Base-by-base conservation (phyloP, 2,113 vertebrate species). In the Bubo scandiacus region DNA sequence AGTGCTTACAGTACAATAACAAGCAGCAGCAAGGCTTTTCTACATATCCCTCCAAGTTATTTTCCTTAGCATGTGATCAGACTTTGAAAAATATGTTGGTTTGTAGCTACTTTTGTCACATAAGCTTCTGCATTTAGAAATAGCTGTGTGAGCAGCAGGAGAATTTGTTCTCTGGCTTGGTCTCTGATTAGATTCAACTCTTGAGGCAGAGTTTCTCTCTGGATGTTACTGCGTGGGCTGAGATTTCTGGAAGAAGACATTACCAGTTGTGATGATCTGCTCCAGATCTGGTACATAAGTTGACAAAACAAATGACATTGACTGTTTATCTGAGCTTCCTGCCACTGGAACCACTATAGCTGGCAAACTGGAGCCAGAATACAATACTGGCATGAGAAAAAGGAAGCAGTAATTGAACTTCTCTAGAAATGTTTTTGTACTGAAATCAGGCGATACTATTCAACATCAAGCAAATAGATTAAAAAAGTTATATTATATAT, bases 101-200 rank as follows among this genome's bases (percentile, higher is more conserved):
- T 72, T 92, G 43, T 81, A 65, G 80, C 14, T 82, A 73, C 1
- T 74, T 95, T 94, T 94, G 57, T 89, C 68, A 84, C 2, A 0
- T 74, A 95, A 92, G 75, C 61, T 72, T 95, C 54, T 87, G 57
- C 45, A 81, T 94, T 88, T 93, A 79, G 82, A 88, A 90, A 86
- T 61, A 96, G 13, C 51, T 81, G 30, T 75, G 80, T 89, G 90
- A 95, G 68, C 83, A 96, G 90, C 82, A 75, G 94, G 83, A 81
- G 36, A 92, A 90, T 94, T 86, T 88, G 72, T 94, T 93, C 61
- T 65, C 75, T 91, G 72, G 42, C 38, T 96, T 84, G 38, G 32
- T 88, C 63, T 81, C 67, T 92, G 93, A 88, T 95, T 90, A 93
- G 42, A 90, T 81, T 90, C 75, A 79, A n/a, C 25, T 86, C 86